Evolutionary conservation across 2,888 invertebrate species (phyloP).

Genomic region (Allophyes oxyacanthae): DNA sequence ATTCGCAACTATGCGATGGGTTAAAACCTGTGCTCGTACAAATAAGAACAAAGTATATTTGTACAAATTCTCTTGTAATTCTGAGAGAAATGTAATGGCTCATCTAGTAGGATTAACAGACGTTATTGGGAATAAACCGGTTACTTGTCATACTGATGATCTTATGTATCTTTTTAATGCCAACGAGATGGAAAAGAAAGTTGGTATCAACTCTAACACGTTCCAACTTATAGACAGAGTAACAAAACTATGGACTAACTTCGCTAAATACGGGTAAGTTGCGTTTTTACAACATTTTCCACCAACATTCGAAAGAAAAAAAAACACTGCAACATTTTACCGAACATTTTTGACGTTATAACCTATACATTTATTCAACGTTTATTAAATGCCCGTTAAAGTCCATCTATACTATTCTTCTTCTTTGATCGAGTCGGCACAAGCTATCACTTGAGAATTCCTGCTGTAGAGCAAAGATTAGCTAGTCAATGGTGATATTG

Average conservation of each 20-base stretch:
- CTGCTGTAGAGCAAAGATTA: no score
- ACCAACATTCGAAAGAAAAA: no score
- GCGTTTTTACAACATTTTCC: background rate
- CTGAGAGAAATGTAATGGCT: conserved; percentile 61
- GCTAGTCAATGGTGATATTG: no score
- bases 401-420: no score
- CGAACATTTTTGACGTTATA: no score
- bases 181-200: conserved; percentile 27
- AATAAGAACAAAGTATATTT: conserved; percentile 60
- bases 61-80: conserved; percentile 62
- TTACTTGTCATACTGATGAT: conserved; percentile 63
- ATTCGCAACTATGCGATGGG: conserved; percentile 55
- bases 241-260: conserved; percentile 67
- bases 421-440: no score
- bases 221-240: conserved; percentile 60
- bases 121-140: conserved; percentile 37
- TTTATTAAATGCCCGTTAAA: no score
- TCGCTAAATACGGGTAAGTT: conserved; percentile 71
- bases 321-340: no score
- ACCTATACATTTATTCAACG: no score
- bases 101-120: conserved; percentile 39
- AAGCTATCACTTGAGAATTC: no score
- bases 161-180: conserved; percentile 61
- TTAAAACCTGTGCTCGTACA: conserved; percentile 49
- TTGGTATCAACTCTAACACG: conserved; percentile 43